Conservation (phyloP, 2,113 vertebrate genomes). For the Pelecanoides urinatrix region DNA sequence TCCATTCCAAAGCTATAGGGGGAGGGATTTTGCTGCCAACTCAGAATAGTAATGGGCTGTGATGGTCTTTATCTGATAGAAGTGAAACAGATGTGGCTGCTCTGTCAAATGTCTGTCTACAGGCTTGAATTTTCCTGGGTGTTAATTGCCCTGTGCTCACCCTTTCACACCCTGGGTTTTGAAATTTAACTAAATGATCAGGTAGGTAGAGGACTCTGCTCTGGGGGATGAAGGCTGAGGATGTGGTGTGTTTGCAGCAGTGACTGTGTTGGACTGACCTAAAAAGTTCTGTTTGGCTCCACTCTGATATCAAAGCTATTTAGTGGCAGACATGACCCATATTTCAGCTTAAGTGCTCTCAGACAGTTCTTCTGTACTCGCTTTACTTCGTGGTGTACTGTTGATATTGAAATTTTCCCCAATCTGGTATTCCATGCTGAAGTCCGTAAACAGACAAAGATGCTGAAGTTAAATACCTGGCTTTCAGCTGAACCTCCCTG, state of each 20-base stretch:
- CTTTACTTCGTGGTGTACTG: not conserved
- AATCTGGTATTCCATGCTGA: rapidly evolving
- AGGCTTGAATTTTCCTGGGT: not conserved
- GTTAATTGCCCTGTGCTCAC: not conserved
- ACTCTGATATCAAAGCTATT: not conserved
- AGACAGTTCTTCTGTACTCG: not conserved
- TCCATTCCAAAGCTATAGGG: constrained; percentile 19
- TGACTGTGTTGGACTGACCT: not conserved
- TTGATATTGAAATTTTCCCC: not conserved
- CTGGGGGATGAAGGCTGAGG: not conserved
- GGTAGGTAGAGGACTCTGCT: not conserved
- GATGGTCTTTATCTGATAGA: constrained; percentile 36
- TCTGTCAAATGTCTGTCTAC: not conserved
- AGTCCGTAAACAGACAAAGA: not conserved
- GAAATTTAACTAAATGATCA: not conserved
- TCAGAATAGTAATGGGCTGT: not conserved
- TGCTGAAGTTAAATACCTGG: not conserved
- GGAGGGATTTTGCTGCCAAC: constrained; percentile 23
- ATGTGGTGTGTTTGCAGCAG: not conserved
- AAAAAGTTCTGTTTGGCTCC: not conserved
- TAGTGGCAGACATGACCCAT: not conserved
- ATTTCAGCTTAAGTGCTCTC: not conserved
- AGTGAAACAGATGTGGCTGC: not conserved
- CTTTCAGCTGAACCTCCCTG: not conserved
- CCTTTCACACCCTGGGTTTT: not conserved